These are phyloP conservation scores for Pycnomerus fuliginosus DNA, from an alignment of 2,888 invertebrate genomes.

Conservation along the genomic window DNA sequence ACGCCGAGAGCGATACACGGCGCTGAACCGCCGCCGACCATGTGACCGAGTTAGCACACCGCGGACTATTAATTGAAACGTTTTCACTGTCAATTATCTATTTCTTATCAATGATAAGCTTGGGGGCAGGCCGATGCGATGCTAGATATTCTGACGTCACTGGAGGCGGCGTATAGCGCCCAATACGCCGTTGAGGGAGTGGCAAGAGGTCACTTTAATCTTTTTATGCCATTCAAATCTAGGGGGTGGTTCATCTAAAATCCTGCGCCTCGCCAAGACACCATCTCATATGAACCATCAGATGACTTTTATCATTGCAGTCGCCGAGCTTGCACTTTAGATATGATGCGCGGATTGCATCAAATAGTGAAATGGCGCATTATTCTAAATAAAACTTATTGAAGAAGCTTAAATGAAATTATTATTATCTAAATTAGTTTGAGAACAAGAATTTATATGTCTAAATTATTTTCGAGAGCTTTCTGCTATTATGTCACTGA, in stretches of 20 bases:
- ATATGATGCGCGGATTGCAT: too few relatives aligned
- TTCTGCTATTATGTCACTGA: too few relatives aligned
- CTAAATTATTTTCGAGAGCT: too few relatives aligned
- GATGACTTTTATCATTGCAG: conserved; percentile 8
- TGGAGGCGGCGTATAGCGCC: conserved; percentile 50
- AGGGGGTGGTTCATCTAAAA: conserved; percentile 50
- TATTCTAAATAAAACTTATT: too few relatives aligned
- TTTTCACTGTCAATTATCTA: conserved; percentile 32
- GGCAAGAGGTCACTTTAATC: conserved; percentile 54
- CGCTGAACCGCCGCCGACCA: conserved; percentile 28
- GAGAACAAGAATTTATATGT: too few relatives aligned
- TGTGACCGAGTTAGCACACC: conserved; percentile 7
- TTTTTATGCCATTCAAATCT: conserved; percentile 55
- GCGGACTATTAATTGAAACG: conserved; percentile 20
- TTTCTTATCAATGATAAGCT: conserved; percentile 41
- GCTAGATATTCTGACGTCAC: conserved; percentile 51
- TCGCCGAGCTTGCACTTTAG: too few relatives aligned
- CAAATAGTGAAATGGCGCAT: too few relatives aligned
- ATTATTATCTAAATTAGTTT: too few relatives aligned
- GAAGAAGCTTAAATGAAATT: too few relatives aligned
- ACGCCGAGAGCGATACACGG: conserved; percentile 47
- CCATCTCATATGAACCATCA: conserved; percentile 11
- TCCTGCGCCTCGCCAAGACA: conserved; percentile 47
- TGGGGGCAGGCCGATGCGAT: conserved; percentile 48
- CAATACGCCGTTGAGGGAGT: conserved; percentile 53